These are phyloP conservation scores for Saguinus imperator DNA, from an alignment of 2,113 vertebrate genomes.

Conservation along the genomic window DNA sequence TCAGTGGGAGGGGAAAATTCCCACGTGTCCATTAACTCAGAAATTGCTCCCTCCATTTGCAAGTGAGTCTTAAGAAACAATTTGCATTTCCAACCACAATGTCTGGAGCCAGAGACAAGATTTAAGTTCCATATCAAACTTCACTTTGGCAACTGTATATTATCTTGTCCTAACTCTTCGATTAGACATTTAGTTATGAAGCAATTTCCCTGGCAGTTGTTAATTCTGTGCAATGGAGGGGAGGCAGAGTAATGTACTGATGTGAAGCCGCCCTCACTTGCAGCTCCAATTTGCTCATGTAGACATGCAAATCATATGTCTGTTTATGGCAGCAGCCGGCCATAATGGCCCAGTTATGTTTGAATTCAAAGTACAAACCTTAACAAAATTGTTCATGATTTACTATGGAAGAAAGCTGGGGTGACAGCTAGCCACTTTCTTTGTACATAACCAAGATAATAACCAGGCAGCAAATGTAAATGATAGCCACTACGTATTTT, in stretches of 20 bases:
- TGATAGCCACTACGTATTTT: neutral
- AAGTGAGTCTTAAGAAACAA: neutral
- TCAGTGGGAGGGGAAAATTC: neutral
- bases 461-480: neutral
- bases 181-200: neutral
- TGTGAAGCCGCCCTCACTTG: neutral
- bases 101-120: neutral
- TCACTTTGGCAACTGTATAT: conserved; percentile 45
- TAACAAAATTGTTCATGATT: conserved; percentile 44
- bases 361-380: conserved; percentile 29
- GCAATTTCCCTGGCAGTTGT: neutral
- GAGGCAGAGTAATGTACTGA: no score
- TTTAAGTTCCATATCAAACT: conserved; percentile 55
- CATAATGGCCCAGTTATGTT: conserved; percentile 33
- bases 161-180: neutral
- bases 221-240: neutral
- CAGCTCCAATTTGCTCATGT: neutral
- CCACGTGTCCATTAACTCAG: neutral
- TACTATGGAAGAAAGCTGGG: conserved; percentile 4
- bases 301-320: conserved; percentile 25
- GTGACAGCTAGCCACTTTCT: neutral
- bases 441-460: conserved; percentile 40
- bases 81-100: neutral
- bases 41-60: neutral
- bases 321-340: neutral